These are phyloP conservation scores for Labeo rohita DNA, from an alignment of 2,113 vertebrate species.

Conservation along the genomic window DNA sequence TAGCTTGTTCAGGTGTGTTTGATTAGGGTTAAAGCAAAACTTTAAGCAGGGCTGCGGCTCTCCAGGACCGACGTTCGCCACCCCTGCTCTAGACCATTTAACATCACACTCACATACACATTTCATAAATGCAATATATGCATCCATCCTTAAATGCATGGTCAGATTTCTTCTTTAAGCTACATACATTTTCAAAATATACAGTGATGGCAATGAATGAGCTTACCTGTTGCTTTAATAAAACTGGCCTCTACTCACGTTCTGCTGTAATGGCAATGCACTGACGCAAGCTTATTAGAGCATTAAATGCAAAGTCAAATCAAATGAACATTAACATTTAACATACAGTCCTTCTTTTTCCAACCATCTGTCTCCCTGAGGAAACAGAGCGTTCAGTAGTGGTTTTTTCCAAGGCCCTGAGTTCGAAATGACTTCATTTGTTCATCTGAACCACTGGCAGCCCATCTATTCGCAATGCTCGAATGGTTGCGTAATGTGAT, in stretches of 20 bases:
- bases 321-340: constrained; percentile 22
- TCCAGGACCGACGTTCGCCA: no score
- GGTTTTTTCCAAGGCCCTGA: constrained; percentile 60
- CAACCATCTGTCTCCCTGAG: constrained; percentile 27
- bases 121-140: constrained; percentile 42
- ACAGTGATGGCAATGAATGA: constrained; percentile 5
- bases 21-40: no score
- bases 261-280: constrained; percentile 23
- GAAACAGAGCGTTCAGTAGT: constrained; percentile 37
- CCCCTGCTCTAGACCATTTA: constrained; percentile 3
- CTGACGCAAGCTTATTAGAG: constrained; percentile 30
- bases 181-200: constrained; percentile 29
- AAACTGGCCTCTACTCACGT: background rate
- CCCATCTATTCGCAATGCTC: background rate
- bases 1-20: no score
- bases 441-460: constrained; percentile 34
- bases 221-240: background rate
- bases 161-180: background rate
- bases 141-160: background rate
- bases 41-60: no score
- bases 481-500: constrained; percentile 25
- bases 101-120: constrained; percentile 30
- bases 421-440: constrained; percentile 56
- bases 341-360: constrained; percentile 10
- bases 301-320: constrained; percentile 38